These are phyloP conservation scores for Scleropages formosus DNA, from an alignment of 2,797 vertebrate genomes.

Conservation along the genomic window DNA sequence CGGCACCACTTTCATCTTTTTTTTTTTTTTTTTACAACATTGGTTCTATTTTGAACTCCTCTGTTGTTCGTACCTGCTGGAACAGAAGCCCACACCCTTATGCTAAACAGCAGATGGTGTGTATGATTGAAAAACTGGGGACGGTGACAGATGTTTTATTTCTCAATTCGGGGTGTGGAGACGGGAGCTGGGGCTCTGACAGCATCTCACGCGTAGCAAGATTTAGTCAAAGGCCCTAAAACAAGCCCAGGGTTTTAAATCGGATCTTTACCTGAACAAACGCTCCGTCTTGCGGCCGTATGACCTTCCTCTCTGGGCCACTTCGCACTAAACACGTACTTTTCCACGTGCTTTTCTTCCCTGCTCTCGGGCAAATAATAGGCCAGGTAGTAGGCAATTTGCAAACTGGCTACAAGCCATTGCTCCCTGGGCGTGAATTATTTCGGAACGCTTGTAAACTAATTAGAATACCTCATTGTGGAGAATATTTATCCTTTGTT, in stretches of 20 bases:
- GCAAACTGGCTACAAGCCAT: background rate
- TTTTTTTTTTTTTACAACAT: no score
- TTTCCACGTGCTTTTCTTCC: background rate
- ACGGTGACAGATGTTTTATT: constrained; percentile 14
- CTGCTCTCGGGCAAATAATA: background rate
- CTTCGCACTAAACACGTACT: background rate
- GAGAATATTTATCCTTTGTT: background rate
- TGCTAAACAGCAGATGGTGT: no score
- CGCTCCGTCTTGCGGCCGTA: background rate
- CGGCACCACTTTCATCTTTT: no score
- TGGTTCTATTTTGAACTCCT: no score
- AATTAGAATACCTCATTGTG: background rate
- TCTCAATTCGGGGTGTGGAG: background rate
- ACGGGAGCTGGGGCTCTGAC: background rate
- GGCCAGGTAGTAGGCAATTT: background rate
- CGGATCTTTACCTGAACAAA: background rate
- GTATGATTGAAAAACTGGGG: background rate
- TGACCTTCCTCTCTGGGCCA: background rate
- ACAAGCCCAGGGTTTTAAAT: background rate
- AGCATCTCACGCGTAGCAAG: background rate
- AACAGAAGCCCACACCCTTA: no score
- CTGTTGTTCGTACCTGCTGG: no score
- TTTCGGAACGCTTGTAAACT: background rate
- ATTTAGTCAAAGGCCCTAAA: constrained; percentile 17
- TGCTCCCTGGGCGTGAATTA: background rate